A percentile compares a stretch with the other conserved stretches of the same genome.
These are phyloP conservation scores for Aulostomus chinensis DNA, from an alignment of 2,797 vertebrate species.

Conservation along the genomic window DNA sequence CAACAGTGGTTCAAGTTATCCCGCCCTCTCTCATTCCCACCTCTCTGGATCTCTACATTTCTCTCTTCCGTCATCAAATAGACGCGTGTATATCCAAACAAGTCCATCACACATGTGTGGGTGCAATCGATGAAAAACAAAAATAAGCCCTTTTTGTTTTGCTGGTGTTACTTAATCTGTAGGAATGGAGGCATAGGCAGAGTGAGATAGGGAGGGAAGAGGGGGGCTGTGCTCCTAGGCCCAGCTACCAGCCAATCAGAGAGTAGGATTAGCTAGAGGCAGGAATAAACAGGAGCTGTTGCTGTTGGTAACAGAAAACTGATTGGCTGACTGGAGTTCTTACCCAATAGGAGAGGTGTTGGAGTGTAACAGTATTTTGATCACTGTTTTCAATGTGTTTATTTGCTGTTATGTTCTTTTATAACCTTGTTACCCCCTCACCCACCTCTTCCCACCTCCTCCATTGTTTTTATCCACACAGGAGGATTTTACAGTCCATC, in stretches of 20 bases:
- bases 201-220: constrained; percentile 25
- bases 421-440: constrained; percentile 71
- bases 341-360: constrained; percentile 71
- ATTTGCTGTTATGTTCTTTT: constrained; percentile 63
- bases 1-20: constrained; percentile 67
- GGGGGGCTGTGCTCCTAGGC: constrained; percentile 35
- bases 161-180: constrained; percentile 79
- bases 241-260: constrained; percentile 65
- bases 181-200: constrained; percentile 47
- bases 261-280: constrained; percentile 49
- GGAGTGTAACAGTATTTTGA: constrained; percentile 67
- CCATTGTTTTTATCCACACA: constrained; percentile 47
- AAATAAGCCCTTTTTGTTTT: constrained; percentile 84
- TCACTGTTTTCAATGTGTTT: constrained; percentile 74
- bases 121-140: constrained; percentile 76
- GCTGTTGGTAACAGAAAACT: constrained; percentile 81
- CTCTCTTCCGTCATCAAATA: constrained; percentile 9
- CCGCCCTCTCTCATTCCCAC: constrained; percentile 35
- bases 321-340: constrained; percentile 72
- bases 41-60: constrained; percentile 13
- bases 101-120: constrained; percentile 49
- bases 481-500: constrained; percentile 7
- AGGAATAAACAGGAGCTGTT: constrained; percentile 73
- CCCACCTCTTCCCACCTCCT: background rate
- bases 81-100: constrained; percentile 37